Base-by-base conservation (phyloP, 1,140 invertebrate species). In the Drosophila tsacasi region DNA sequence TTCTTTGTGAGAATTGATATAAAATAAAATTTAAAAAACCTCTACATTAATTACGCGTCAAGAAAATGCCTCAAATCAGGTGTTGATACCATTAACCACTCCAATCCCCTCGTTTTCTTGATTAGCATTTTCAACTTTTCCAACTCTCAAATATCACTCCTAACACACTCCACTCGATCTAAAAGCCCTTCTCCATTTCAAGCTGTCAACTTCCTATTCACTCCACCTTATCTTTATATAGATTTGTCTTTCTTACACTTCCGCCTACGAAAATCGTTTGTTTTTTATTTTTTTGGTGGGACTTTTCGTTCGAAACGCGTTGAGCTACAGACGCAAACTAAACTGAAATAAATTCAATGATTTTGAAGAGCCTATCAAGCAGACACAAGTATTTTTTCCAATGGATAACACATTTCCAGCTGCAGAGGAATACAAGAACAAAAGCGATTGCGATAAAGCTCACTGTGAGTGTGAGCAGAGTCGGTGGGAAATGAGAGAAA, bases 311-410 rank as follows among this genome's bases (percentile, higher is more conserved):
- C 46, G 54, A 27, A 55, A 40, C 72, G 58, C 81, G 67, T 62
- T 79, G 76, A 91, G 67, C 50, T 60, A 75, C 86, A 80, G 81
- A 85, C 61, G 54, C 47, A 21, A 61, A 90, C 85, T 90, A 62
- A 86, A 86, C 52, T 55, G 49, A 69, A 71, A 55, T 74, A 59
- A 55, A 66, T 77, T 44, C 69, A 78, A 42, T 76, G 62, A 71
- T 75, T 72, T 81, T 52, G 58, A 62, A 65, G 32, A 77, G 35
- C 67, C 69, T 60, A 59, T 61, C 67, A 62, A 32, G 25, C 46
- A 32, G 68, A 39, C 44, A 71, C 61, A 25, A 52, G 44, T 37
- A 63, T 46, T 37, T 39, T 39, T 67, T 77, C 75, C 81, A 84
- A 83, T 89, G 80, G 78, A 61, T 63, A 64, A 40, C 52, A 59